A percentile compares a stretch with the other conserved stretches of the same genome.
Conservation (phyloP, 2,797 vertebrate genomes). For the Uromys caudimaculatus region DNA sequence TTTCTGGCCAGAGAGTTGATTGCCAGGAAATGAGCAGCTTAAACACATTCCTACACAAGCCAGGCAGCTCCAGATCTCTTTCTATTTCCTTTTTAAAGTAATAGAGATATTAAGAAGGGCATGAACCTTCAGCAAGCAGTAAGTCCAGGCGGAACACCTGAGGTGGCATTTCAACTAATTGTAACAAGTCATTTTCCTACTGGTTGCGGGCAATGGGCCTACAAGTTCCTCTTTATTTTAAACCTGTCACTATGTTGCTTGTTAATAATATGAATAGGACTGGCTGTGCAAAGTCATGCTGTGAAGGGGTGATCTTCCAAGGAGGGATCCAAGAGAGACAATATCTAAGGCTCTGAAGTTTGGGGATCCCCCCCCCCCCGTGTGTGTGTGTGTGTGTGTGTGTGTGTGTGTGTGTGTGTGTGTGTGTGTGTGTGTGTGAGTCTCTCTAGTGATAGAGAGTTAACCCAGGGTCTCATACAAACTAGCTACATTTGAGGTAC, state of each 20-base stretch:
- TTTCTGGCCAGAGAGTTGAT: conserved; percentile 46
- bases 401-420: too few relatives aligned
- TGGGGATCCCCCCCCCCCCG: too few relatives aligned
- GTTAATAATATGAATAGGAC: conserved; percentile 60
- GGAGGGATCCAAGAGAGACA: background rate
- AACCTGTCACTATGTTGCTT: conserved; percentile 48
- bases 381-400: too few relatives aligned
- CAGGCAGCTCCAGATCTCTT: background rate
- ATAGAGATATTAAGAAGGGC: background rate
- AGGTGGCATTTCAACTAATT: conserved; percentile 42
- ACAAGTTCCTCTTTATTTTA: conserved; percentile 39
- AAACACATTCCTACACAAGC: background rate
- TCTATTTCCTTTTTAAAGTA: conserved; percentile 11
- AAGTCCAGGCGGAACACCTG: conserved; percentile 2
- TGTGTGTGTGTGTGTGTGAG: too few relatives aligned
- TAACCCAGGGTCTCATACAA: background rate
- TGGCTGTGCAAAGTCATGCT: background rate
- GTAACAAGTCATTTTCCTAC: conserved; percentile 43
- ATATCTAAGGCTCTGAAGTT: background rate
- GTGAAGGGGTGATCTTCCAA: background rate
- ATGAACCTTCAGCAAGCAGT: background rate
- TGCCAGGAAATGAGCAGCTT: conserved; percentile 42
- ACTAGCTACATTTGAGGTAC: background rate
- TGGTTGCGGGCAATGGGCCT: background rate
- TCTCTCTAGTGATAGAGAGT: background rate